phyloP scores from a whole-genome alignment of 92 coral and sea anemone species.

The Anthopleura xanthogrammica region DNA sequence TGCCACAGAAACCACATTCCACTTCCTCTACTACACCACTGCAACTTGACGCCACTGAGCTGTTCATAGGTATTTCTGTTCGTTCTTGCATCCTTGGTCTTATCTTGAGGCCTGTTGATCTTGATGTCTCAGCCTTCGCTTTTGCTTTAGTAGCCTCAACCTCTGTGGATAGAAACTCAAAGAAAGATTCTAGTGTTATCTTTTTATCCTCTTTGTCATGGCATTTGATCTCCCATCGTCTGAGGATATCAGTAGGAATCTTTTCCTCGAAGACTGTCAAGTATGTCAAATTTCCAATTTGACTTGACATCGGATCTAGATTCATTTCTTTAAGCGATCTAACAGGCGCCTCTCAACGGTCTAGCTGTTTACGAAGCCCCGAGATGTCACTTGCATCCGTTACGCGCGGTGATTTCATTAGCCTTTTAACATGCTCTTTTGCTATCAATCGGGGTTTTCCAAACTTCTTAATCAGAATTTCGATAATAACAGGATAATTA shows the following conservation, averaged over 20 bases:
- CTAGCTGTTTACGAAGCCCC: conserved; percentile 4
- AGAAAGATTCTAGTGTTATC: conserved; percentile 11
- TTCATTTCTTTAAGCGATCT: conserved; percentile 11
- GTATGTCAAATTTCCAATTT: conserved; percentile 12
- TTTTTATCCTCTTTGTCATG: background rate
- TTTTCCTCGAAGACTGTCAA: conserved; percentile 12
- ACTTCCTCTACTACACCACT: background rate
- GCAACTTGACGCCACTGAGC: conserved; percentile 12
- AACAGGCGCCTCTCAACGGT: conserved; percentile 9
- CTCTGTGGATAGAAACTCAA: conserved; percentile 11
- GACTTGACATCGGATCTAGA: conserved; percentile 10
- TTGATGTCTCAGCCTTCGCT: background rate
- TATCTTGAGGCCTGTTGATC: background rate
- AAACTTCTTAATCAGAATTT: conserved; percentile 3
- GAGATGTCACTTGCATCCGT: background rate
- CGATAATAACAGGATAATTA: conserved; percentile 8
- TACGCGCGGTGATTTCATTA: conserved; percentile 7
- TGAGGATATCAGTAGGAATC: background rate
- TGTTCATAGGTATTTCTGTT: background rate
- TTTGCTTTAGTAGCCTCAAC: conserved; percentile 1
- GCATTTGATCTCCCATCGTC: conserved; percentile 3
- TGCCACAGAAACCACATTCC: conserved; percentile 6
- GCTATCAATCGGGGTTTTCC: conserved; percentile 11
- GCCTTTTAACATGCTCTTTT: conserved; percentile 5
- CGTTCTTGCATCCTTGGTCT: background rate